Base-by-base conservation (phyloP, 2,888 invertebrate species). In the Sisyra nigra region DNA sequence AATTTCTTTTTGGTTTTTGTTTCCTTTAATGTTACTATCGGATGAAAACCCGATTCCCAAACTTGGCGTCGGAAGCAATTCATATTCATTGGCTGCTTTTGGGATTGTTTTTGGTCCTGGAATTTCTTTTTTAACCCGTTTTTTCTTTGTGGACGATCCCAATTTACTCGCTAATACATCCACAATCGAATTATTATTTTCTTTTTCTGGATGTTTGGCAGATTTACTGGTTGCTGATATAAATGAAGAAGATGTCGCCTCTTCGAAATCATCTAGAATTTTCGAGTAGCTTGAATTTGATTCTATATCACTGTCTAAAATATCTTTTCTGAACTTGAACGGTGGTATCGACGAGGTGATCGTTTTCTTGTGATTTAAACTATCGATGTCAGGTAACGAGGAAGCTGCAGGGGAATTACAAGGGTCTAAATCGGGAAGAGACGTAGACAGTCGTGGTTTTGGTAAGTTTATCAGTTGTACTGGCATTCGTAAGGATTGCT, bases 401-500 rank as follows among this genome's bases (percentile, higher is more conserved):
- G 77, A 76, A 3, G 75, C 67, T 1, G 76, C 73, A 3, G 79
- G 80, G 24, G 74, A 69, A 4, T 80, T 80, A 53, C 73, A 75
- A 2, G 80, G 77, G 53, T 85, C 85, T 47, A 85, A 62, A 56
- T 85, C 85, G 2, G 84, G 85, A 41, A 84, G 62, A 5, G 85
- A 85, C 2, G 80, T 76, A 1, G 84, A 81, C 10, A 81, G 68
- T 48, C 80, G 65, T 2, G 82, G 79, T 49, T 80, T 72, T 29
- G 82, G 79, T 44, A 87, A 80, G 32, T 80, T 82, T 50, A 88
- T 88, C 41, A 88, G 66, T 51, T 80, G 74, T 30, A 80, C 71
- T 2, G 88, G 87, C 73, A 88, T 83, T 51, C 87, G 73, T 13
- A 87, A 62, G 1, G 86, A 82, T 51, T 82, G 72, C 58, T 88